Evolutionary conservation across 1,140 invertebrate genomes (phyloP).

Genomic region (Trachelipus rathkii): DNA sequence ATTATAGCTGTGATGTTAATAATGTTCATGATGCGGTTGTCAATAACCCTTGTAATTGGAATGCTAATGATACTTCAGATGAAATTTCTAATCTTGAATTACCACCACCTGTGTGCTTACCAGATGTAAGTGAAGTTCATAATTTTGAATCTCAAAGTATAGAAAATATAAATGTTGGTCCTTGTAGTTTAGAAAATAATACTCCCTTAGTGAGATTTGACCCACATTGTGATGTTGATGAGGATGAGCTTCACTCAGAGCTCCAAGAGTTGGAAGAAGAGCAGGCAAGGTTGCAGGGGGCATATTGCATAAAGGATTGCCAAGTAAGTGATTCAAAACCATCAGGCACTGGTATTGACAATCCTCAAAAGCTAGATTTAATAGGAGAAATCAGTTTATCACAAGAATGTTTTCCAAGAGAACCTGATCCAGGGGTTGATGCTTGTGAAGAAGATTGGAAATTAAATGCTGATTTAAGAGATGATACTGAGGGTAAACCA

Average conservation of each 20-base stretch:
- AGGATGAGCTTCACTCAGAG: constrained; percentile 59
- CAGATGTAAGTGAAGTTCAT: constrained; percentile 24
- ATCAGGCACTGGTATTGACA: background rate
- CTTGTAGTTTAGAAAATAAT: background rate
- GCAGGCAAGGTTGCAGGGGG: constrained; percentile 37
- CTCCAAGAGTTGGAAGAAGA: constrained; percentile 50
- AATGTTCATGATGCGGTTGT: background rate
- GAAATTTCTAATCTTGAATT: background rate
- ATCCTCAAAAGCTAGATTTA: constrained; percentile 26
- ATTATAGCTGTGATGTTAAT: background rate
- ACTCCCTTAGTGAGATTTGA: constrained; percentile 31
- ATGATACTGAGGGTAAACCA: too few relatives aligned
- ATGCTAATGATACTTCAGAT: background rate
- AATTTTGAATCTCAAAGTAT: background rate
- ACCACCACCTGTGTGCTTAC: background rate
- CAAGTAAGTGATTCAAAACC: background rate
- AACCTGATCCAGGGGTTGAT: background rate
- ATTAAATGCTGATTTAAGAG: too few relatives aligned
- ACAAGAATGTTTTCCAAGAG: background rate
- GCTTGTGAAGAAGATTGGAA: background rate
- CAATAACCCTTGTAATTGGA: background rate
- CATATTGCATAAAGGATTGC: constrained; percentile 34
- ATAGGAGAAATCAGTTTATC: constrained; percentile 28
- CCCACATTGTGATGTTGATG: constrained; percentile 52
- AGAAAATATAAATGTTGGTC: background rate